phyloP scores from a whole-genome alignment of 2,797 vertebrate genomes.

The Adrianichthys oophorus region DNA sequence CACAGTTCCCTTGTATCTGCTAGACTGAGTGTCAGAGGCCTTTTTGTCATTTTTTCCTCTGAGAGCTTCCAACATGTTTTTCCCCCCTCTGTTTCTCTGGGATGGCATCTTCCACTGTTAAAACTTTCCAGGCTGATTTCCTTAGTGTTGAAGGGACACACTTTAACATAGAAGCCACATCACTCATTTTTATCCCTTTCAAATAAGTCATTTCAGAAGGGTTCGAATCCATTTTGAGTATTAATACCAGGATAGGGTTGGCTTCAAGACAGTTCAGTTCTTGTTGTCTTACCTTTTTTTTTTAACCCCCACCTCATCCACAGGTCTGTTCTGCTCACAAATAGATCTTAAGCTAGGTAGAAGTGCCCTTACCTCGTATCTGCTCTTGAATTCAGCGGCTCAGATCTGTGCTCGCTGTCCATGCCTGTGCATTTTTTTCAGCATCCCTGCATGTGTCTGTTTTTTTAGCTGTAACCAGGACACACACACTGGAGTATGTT shows the following conservation, averaged over 20 bases:
- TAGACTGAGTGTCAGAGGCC: slow-evolving; percentile 46
- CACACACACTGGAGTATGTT: slow-evolving; percentile 70
- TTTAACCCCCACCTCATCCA: slow-evolving; percentile 21
- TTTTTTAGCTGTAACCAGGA: slow-evolving; percentile 45
- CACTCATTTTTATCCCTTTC: slow-evolving; percentile 27
- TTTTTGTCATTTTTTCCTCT: slow-evolving; percentile 1
- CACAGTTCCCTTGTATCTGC: slow-evolving; percentile 42
- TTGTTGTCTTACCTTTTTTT: slow-evolving; percentile 31
- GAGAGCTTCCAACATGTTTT: slow-evolving; percentile 54
- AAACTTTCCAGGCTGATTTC: slow-evolving; percentile 50
- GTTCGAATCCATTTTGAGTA: slow-evolving; percentile 7
- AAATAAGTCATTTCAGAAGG: slow-evolving; percentile 10
- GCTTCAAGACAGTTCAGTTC: slow-evolving; percentile 45
- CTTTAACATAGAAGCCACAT: slow-evolving; percentile 15
- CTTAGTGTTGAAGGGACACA: slow-evolving; percentile 21
- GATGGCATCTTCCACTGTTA: slow-evolving; percentile 45
- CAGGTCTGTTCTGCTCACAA: slow-evolving; percentile 40
- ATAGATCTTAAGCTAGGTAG: slow-evolving; percentile 71
- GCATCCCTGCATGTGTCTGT: slow-evolving; percentile 28
- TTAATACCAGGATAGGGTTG: slow-evolving; percentile 30
- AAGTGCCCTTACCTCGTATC: slow-evolving; percentile 81
- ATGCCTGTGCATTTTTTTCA: slow-evolving; percentile 21
- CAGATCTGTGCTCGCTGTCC: slow-evolving; percentile 22
- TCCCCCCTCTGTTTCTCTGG: slow-evolving; percentile 11
- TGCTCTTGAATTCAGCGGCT: slow-evolving; percentile 38